Percentiles rank a stretch among this genome's conserved stretches.
phyloP scores from a whole-genome alignment of 2,888 invertebrate species.

The Euspilapteryx auroguttella region DNA sequence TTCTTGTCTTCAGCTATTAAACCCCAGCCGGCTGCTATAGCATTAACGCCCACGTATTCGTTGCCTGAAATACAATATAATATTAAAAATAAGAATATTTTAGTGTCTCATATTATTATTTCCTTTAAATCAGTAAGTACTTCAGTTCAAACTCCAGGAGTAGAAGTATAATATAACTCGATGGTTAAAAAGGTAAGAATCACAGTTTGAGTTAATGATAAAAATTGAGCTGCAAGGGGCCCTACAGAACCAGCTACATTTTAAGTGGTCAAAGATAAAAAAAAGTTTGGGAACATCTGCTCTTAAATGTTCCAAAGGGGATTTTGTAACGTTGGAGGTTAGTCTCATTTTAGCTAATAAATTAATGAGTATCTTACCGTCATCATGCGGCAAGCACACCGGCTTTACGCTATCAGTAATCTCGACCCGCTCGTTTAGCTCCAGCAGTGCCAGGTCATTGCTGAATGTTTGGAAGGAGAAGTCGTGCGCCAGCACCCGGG shows the following conservation, averaged over 20 bases:
- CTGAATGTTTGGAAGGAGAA: constrained; percentile 83
- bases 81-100: neutral
- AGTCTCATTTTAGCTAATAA: too few species aligned
- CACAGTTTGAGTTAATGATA: too few species aligned
- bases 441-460: constrained; percentile 81
- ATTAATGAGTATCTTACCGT: constrained; percentile 52
- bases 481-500: constrained; percentile 73
- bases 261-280: too few species aligned
- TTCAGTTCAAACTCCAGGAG: too few species aligned
- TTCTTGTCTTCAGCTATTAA: constrained; percentile 80
- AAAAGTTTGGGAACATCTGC: too few species aligned
- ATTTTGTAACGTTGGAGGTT: too few species aligned
- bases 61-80: constrained; percentile 19
- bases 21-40: constrained; percentile 85
- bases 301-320: too few species aligned
- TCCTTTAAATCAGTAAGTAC: too few species aligned
- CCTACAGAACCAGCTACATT: too few species aligned
- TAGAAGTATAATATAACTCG: too few species aligned
- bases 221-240: too few species aligned
- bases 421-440: constrained; percentile 75
- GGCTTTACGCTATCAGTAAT: constrained; percentile 79
- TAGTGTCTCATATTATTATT: neutral
- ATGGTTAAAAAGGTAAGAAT: too few species aligned
- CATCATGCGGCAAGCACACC: constrained; percentile 73
- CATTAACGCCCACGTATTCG: constrained; percentile 64